Conservation (phyloP, 2,113 vertebrate species). For the Elephas maximus region DNA sequence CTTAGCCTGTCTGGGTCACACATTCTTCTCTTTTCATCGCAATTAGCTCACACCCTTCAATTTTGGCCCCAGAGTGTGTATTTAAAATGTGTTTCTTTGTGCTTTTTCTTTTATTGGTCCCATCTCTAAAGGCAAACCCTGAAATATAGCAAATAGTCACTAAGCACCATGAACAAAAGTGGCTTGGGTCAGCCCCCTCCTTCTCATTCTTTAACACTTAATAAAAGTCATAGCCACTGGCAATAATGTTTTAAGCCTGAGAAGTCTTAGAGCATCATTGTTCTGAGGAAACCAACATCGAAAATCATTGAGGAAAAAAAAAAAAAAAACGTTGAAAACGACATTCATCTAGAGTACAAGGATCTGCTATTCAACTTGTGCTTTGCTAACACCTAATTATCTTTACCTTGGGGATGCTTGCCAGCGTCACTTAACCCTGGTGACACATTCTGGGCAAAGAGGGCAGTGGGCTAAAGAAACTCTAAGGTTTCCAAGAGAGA, state of each 20-base stretch:
- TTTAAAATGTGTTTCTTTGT: conserved; percentile 18
- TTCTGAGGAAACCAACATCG: not conserved
- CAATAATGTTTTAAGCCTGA: too few relatives aligned
- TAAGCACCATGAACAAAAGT: not conserved
- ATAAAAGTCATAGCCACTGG: rapidly evolving
- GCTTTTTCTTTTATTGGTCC: not conserved
- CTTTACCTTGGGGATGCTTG: not conserved
- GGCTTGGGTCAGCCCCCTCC: not conserved
- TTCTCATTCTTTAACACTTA: not conserved
- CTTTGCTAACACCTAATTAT: not conserved
- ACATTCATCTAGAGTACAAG: not conserved
- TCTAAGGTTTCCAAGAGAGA: not conserved
- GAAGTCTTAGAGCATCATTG: not conserved
- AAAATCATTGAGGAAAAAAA: not conserved
- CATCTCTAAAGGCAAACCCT: conserved; percentile 26
- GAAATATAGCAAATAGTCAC: not conserved
- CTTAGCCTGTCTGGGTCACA: conserved; percentile 1
- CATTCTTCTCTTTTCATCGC: not conserved
- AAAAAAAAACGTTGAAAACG: not conserved
- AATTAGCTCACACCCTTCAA: not conserved
- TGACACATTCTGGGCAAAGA: not conserved
- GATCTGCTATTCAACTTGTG: not conserved
- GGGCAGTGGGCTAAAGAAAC: not conserved
- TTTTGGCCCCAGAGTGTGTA: not conserved
- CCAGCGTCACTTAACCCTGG: not conserved